Conservation (phyloP, 2,113 vertebrate species). For the Halcyon senegalensis region DNA sequence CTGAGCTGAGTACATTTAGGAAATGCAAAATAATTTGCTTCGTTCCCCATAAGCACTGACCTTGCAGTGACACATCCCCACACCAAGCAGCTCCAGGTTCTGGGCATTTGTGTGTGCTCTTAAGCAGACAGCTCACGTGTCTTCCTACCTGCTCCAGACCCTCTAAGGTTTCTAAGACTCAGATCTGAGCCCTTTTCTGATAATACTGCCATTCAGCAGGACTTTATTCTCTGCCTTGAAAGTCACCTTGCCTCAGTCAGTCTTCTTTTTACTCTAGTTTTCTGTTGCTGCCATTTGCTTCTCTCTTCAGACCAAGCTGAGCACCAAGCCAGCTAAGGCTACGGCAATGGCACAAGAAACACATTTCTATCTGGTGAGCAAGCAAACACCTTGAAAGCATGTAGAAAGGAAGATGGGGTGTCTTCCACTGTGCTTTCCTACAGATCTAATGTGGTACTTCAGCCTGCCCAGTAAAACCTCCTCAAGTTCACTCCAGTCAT, state of each 20-base stretch:
- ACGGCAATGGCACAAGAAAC: neutral
- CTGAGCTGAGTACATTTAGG: neutral
- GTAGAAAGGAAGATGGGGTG: neutral
- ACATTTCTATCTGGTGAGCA: neutral
- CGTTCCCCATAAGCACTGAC: accelerated
- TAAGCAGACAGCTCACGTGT: neutral
- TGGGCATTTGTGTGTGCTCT: no score
- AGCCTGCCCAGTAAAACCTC: neutral
- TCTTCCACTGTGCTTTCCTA: neutral
- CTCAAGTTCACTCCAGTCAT: neutral
- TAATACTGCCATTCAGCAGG: neutral
- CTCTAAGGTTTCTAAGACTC: neutral
- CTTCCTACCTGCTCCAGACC: neutral
- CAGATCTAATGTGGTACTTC: neutral
- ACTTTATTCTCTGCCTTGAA: neutral
- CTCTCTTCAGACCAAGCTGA: neutral
- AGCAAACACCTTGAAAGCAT: neutral
- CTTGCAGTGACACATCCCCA: accelerated
- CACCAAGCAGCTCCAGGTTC: neutral
- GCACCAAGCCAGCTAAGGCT: neutral
- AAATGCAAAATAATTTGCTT: neutral
- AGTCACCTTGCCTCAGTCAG: no score
- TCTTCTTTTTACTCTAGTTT: neutral
- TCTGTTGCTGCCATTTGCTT: neutral
- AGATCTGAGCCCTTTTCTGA: neutral